Evolutionary conservation across 2,888 invertebrate genomes (phyloP), one percentile per base, ranked within the genome.

Genomic region (Suillia variegata): DNA sequence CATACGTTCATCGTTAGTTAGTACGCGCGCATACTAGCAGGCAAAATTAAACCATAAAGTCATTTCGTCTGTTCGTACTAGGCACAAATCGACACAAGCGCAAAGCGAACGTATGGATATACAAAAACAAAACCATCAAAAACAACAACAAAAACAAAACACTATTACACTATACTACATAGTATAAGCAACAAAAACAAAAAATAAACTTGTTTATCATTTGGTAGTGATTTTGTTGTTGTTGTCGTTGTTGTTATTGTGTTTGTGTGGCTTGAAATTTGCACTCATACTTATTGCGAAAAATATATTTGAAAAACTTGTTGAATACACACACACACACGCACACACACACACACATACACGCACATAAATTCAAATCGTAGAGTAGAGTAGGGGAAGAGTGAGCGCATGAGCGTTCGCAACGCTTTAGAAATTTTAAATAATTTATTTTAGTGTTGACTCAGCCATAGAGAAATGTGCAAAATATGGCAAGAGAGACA

Each of bases 311-410:
- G 38, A 6, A 13, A 38, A 38, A 38, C 8, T 38, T 38, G 38
- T 38, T 38, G 12, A 38, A 38, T n/a, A 38, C 38, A 13, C 31
- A 38, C 38, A 13, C 38, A n/a, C 8, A n/a, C 38, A 38, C 38
- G 5, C 38, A 38, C n/a, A 38, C 38, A n/a, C 38, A 38, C 38
- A 38, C 38, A 38, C 38, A 38, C 38, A 38, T n/a, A 38, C 38
- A 4, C 38, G 38, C 38, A 31, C 31, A 31, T 12, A 31, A 6
- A 31, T 31, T 31, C 31, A 38, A 38, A 38, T 38, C n/a, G 38
- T 38, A 31, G 38, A 13, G 12, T 8, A 38, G n/a, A n/a, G n/a
- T n/a, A n/a, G n/a, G n/a, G n/a, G n/a, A n/a, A n/a, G n/a, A n/a
- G n/a, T n/a, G n/a, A n/a, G n/a, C n/a, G n/a, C n/a, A n/a, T n/a